phyloP scores from a whole-genome alignment of 1,140 invertebrate species.

The Mycetomoellerius zeteki region DNA sequence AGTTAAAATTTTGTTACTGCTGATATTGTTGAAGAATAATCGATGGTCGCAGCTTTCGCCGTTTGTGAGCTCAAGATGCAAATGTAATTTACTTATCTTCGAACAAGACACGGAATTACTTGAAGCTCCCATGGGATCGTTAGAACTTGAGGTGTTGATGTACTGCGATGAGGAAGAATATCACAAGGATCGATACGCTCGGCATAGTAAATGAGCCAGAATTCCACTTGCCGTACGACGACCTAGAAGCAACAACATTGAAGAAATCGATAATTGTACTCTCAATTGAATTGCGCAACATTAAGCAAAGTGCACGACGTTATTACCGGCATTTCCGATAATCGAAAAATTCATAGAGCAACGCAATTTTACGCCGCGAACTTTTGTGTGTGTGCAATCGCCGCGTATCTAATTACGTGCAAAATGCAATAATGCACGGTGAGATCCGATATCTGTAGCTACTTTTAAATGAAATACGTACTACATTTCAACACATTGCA shows the following conservation, averaged over 20 bases:
- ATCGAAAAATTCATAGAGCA: neutral
- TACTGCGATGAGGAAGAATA: constrained; percentile 21
- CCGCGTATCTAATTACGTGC: constrained; percentile 22
- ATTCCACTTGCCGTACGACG: constrained; percentile 64
- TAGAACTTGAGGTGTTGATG: constrained; percentile 51
- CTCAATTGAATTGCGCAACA: constrained; percentile 7
- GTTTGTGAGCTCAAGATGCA: neutral
- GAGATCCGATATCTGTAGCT: constrained; percentile 20
- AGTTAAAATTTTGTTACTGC: neutral
- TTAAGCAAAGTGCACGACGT: neutral
- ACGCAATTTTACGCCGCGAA: neutral
- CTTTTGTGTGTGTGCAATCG: too few species aligned
- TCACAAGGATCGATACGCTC: constrained; percentile 24
- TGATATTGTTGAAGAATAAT: constrained; percentile 6
- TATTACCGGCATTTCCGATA: neutral
- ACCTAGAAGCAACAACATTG: constrained; percentile 70
- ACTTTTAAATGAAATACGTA: neutral
- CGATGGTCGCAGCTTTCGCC: neutral
- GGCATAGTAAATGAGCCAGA: constrained; percentile 42
- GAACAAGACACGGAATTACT: constrained; percentile 18
- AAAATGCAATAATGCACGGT: constrained; percentile 8
- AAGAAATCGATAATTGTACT: constrained; percentile 66
- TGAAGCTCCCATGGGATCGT: constrained; percentile 5
- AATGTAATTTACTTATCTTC: constrained; percentile 34
- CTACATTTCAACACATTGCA: neutral